A percentile compares a stretch with the other conserved stretches of the same genome.
Evolutionary conservation across 2,888 invertebrate species (phyloP).

Genomic region (Plutella xylostella): DNA sequence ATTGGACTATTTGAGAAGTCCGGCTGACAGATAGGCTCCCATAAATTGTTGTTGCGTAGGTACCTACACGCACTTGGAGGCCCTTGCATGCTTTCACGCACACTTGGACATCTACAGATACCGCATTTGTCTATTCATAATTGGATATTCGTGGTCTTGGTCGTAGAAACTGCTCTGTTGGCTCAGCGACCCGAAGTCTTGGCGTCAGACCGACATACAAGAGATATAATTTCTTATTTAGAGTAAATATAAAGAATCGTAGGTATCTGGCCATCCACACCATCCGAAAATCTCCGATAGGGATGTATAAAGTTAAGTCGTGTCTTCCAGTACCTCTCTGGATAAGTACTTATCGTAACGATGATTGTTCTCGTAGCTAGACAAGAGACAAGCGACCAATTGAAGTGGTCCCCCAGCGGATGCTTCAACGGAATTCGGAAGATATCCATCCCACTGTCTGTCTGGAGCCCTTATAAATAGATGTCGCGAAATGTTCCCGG

Average conservation of each 20-base stretch:
- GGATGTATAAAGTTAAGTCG: too few relatives aligned
- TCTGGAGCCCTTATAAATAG: conserved; percentile 11
- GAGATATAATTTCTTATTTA: too few relatives aligned
- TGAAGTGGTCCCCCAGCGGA: conserved; percentile 34
- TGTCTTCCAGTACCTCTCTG: too few relatives aligned
- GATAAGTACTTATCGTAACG: too few relatives aligned
- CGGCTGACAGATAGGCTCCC: conserved; percentile 44
- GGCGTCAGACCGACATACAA: too few relatives aligned
- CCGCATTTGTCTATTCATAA: neutral
- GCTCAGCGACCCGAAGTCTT: too few relatives aligned
- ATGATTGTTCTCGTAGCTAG: too few relatives aligned
- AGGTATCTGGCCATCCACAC: too few relatives aligned
- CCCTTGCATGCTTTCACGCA: conserved; percentile 25
- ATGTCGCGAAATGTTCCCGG: neutral
- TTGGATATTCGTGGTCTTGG: neutral
- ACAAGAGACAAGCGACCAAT: conserved; percentile 31
- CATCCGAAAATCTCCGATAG: too few relatives aligned
- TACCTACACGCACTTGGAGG: conserved; percentile 15
- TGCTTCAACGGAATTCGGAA: conserved; percentile 35
- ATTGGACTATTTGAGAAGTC: conserved; percentile 45
- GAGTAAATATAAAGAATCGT: too few relatives aligned
- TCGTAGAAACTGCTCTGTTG: too few relatives aligned
- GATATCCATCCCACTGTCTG: conserved; percentile 28
- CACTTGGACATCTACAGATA: conserved; percentile 5
- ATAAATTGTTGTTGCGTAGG: conserved; percentile 45